Evolutionary conservation across 2,888 invertebrate species (phyloP).

Genomic region (Lasius platythorax): DNA sequence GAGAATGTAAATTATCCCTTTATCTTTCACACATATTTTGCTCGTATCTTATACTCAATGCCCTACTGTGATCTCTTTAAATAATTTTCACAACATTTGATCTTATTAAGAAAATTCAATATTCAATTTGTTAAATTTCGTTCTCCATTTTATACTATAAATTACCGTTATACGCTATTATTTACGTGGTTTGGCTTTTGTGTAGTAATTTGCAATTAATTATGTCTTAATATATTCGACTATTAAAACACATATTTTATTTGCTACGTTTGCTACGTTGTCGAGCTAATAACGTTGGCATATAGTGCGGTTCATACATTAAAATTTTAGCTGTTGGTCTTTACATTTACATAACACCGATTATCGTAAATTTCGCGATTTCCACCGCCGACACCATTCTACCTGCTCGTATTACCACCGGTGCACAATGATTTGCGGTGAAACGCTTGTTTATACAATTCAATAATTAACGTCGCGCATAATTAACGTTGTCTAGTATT

Average conservation of each 20-base stretch:
- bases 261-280: not conserved
- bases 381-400: too few species aligned
- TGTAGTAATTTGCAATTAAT: not conserved
- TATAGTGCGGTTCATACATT: not conserved
- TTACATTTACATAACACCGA: slow-evolving; percentile 36
- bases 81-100: slow-evolving; percentile 4
- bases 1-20: slow-evolving; percentile 47
- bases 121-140: not conserved
- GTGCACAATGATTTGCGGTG: slow-evolving; percentile 43
- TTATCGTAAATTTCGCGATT: slow-evolving; percentile 48
- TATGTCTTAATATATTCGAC: not conserved
- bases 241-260: slow-evolving; percentile 16
- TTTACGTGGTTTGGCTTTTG: not conserved
- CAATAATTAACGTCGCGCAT: slow-evolving; percentile 48
- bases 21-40: slow-evolving; percentile 7
- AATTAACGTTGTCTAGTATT: slow-evolving; percentile 45
- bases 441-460: slow-evolving; percentile 42
- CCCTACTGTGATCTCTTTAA: not conserved
- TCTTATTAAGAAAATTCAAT: not conserved
- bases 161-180: slow-evolving; percentile 5
- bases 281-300: slow-evolving; percentile 16
- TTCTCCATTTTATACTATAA: not conserved
- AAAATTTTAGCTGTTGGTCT: slow-evolving; percentile 36
- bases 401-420: slow-evolving; percentile 19
- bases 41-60: slow-evolving; percentile 1